Evolutionary conservation across 2,888 invertebrate species (phyloP).

Genomic region (Nowickia ferox): DNA sequence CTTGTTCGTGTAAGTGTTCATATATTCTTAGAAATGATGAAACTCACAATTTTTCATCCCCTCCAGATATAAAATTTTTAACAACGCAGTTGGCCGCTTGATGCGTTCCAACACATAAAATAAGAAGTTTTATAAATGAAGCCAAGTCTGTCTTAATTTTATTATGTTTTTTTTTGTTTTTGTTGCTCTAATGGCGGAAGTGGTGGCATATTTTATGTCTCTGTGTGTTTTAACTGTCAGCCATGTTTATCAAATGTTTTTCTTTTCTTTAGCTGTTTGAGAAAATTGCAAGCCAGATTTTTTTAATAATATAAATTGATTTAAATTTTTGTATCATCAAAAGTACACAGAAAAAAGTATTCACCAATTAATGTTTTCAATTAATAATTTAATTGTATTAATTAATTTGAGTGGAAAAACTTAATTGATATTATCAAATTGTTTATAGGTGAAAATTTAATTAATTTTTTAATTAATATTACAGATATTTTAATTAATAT

Average conservation of each 20-base stretch:
- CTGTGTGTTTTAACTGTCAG: conserved; percentile 19
- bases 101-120: conserved; percentile 46
- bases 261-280: conserved; percentile 43
- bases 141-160: background rate
- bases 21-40: conserved; percentile 48
- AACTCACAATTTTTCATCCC: conserved; percentile 65
- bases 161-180: background rate
- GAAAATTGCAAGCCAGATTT: background rate
- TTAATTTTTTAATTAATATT: too few species aligned
- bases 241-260: conserved; percentile 47
- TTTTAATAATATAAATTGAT: too few species aligned
- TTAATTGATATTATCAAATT: too few species aligned
- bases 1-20: conserved; percentile 1
- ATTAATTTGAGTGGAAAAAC: too few species aligned
- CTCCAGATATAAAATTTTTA: conserved; percentile 27
- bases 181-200: conserved; percentile 54
- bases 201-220: conserved; percentile 31
- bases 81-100: conserved; percentile 39
- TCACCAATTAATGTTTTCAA: too few species aligned
- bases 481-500: too few species aligned
- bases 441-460: too few species aligned
- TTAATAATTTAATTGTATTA: too few species aligned
- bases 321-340: too few species aligned
- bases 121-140: conserved; percentile 17
- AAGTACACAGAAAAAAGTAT: too few species aligned